Evolutionary conservation across 2,888 invertebrate species (phyloP), one percentile per base, ranked within the genome.

Genomic region (Andrena dorsata): DNA sequence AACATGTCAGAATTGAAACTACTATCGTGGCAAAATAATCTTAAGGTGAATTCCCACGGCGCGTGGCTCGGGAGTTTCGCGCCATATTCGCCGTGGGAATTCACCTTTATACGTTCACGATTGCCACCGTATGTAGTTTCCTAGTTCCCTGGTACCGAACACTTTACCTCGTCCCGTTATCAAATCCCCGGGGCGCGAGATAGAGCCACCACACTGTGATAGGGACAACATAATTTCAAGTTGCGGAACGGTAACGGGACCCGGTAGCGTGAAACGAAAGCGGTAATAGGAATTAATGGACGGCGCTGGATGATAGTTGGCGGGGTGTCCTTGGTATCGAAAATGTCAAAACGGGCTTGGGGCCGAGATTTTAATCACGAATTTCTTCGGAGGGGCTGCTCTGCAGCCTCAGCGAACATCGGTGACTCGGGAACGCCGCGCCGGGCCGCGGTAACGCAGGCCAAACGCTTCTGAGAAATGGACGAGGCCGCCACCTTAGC

Each of bases 401-500:
- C 76, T 76, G 78, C 71, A 80, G 79, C 85, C 56, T 41, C 58
- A 58, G 41, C 69, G 51, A 60, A 28, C 64, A 61, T 60, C 65
- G 69, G 74, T 76, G 84, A 77, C 78, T 85, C 73, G 66, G 76
- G 77, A 76, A 80, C 81, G 76, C 68, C 75, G 58, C 28, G 73
- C 26, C 2, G 8, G 56, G 32, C 35, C 41, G 58, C 13, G 58
- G 35, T 56, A 71, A 71, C 61, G 69, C 63, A 30, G 65, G 68
- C 71, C 28, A 64, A 73, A 72, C 56, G 47, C 58, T 88, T 88
- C 87, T 76, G 61, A 83, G 87, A 88, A 87, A 76, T 76, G 73
- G 70, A 70, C 73, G 77, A 76, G 64, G 66, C 82, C 82, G 87
- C 87, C 86, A 87, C 86, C 80, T 89, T 89, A 72, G 86, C 89